These are phyloP conservation scores for Falco concolor DNA, from an alignment of 2,797 vertebrate species.

Conservation along the genomic window DNA sequence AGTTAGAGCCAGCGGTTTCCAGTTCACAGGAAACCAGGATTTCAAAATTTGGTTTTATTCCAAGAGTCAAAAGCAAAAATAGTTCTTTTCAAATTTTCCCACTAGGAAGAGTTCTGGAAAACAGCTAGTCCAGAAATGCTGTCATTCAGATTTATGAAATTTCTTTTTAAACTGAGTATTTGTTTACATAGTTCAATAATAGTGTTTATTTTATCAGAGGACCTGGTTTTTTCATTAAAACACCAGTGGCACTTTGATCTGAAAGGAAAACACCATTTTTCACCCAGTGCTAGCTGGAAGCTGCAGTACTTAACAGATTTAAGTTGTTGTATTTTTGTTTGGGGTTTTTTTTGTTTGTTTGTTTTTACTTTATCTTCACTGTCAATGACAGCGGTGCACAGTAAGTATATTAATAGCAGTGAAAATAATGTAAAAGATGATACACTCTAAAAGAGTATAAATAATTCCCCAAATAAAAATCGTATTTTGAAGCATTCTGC, in stretches of 20 bases:
- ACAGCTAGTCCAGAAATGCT: background rate
- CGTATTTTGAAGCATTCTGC: background rate
- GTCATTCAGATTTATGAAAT: background rate
- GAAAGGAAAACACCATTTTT: slow-evolving; percentile 14
- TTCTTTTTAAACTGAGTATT: background rate
- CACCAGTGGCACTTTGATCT: background rate
- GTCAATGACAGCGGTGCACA: background rate
- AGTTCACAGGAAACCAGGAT: slow-evolving; percentile 58
- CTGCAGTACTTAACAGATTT: background rate
- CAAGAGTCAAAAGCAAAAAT: slow-evolving; percentile 22
- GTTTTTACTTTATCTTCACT: background rate
- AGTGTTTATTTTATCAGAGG: slow-evolving; percentile 24
- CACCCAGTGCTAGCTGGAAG: background rate
- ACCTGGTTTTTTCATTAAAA: slow-evolving; percentile 24
- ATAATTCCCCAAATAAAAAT: background rate
- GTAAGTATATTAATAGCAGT: background rate
- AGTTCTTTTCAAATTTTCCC: background rate
- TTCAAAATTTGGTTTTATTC: slow-evolving; percentile 29
- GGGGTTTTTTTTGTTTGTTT: too few species aligned
- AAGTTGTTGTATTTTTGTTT: too few species aligned
- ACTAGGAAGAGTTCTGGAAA: slow-evolving; percentile 28
- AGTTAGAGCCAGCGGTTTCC: slow-evolving; percentile 29
- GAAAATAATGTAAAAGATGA: background rate
- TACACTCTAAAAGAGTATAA: background rate
- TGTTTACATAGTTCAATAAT: background rate